Percentiles rank a stretch among this genome's conserved stretches.
Evolutionary conservation across 2,113 vertebrate species (phyloP).

Genomic region (Ochotona curzoniae): DNA sequence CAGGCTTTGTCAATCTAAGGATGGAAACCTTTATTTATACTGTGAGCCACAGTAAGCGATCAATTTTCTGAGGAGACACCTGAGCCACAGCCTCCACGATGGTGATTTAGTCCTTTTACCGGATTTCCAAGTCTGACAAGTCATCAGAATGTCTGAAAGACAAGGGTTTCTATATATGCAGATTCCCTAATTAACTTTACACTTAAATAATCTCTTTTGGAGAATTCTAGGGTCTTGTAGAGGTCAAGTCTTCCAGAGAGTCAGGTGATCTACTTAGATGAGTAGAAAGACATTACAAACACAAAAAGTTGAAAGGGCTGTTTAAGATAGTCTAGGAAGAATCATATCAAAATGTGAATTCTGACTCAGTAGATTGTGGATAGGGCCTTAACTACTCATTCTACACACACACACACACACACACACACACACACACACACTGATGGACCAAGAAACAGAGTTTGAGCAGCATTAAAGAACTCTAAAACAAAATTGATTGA

Average conservation of each 20-base stretch:
- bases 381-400: neutral
- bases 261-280: neutral
- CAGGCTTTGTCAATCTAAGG: neutral
- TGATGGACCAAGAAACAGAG: neutral
- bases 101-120: neutral
- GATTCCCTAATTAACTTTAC: neutral
- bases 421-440: too few relatives aligned
- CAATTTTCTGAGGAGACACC: neutral
- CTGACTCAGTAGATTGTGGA: neutral
- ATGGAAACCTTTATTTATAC: neutral
- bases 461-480: neutral
- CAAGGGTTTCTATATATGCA: neutral
- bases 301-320: neutral
- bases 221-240: neutral
- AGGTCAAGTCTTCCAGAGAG: neutral
- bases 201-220: neutral
- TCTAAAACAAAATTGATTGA: neutral
- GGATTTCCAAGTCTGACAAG: neutral
- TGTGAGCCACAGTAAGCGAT: neutral
- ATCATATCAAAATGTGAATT: slow-evolving; percentile 24
- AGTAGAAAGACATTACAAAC: neutral
- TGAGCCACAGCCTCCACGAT: neutral
- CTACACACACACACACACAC: neutral
- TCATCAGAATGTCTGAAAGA: neutral
- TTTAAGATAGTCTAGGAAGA: neutral